phyloP scores from a whole-genome alignment of 2,797 vertebrate species.

The Scolopax bukidnonensis region DNA sequence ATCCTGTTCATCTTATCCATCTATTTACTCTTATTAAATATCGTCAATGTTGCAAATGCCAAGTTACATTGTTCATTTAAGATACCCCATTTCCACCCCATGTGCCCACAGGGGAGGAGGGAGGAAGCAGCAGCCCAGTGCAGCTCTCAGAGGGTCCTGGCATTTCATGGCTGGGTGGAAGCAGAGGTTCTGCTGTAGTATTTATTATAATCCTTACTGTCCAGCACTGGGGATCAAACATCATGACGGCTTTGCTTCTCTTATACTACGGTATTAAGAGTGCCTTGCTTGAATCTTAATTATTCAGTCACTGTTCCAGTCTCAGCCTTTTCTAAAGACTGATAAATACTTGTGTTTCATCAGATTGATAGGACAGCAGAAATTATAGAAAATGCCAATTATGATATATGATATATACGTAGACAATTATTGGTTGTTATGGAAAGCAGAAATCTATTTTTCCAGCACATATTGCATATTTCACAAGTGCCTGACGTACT shows the following conservation, averaged over 20 bases:
- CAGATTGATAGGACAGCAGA: background rate
- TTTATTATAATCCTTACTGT: background rate
- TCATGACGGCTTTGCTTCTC: background rate
- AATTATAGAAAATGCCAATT: background rate
- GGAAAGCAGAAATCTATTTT: background rate
- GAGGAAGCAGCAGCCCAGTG: background rate
- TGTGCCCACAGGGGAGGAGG: rapidly evolving
- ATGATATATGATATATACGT: background rate
- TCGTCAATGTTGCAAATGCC: background rate
- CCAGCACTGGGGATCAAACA: background rate
- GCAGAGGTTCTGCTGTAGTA: background rate
- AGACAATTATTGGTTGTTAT: background rate
- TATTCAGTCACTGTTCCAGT: background rate
- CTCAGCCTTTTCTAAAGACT: background rate
- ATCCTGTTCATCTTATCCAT: background rate
- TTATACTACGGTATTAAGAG: background rate
- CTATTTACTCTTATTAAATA: background rate
- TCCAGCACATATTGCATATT: background rate
- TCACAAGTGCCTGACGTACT: background rate
- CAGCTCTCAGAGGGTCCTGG: background rate
- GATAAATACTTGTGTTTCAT: background rate
- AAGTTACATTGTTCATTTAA: background rate
- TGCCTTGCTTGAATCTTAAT: background rate
- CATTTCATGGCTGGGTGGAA: background rate
- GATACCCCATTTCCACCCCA: background rate